Evolutionary conservation across 1,140 invertebrate species (phyloP).

Genomic region (Drosophila kepulauana): DNA sequence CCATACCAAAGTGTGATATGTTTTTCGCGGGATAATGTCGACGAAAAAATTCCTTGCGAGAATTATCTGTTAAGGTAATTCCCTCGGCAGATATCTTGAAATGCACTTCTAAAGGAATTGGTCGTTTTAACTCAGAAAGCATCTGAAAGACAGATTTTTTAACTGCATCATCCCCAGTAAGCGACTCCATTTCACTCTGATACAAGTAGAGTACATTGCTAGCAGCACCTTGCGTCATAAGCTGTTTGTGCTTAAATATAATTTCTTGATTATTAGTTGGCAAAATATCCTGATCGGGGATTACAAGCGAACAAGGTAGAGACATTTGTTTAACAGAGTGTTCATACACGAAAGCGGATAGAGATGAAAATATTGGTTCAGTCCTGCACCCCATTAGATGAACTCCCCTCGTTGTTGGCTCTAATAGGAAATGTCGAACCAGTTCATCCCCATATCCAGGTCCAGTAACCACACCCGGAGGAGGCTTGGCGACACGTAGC

Average conservation of each 20-base stretch:
- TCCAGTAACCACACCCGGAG: constrained; percentile 86
- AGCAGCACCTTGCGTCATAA: constrained; percentile 89
- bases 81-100: constrained; percentile 98
- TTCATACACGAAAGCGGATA: constrained; percentile 98
- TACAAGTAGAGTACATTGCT: constrained; percentile 97
- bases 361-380: constrained; percentile 98
- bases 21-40: constrained; percentile 95
- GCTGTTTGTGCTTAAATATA: constrained; percentile 55
- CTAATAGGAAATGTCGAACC: constrained; percentile 98
- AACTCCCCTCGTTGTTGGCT: constrained; percentile 97
- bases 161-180: constrained; percentile 97
- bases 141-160: constrained; percentile 91
- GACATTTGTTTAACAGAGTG: constrained; percentile 98
- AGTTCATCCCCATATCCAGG: constrained; percentile 89
- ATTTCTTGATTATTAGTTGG: constrained; percentile 44
- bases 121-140: constrained; percentile 87
- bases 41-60: constrained; percentile 91
- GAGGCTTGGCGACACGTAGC: constrained; percentile 94
- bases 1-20: constrained; percentile 96
- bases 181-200: constrained; percentile 95
- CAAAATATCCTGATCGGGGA: constrained; percentile 89
- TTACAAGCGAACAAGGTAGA: constrained; percentile 93
- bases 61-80: constrained; percentile 97
- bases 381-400: constrained; percentile 97
- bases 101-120: constrained; percentile 92